A percentile compares a stretch with the other conserved stretches of the same genome.
phyloP scores from a whole-genome alignment of 2,888 invertebrate species.

The Scaptomyza flava region DNA sequence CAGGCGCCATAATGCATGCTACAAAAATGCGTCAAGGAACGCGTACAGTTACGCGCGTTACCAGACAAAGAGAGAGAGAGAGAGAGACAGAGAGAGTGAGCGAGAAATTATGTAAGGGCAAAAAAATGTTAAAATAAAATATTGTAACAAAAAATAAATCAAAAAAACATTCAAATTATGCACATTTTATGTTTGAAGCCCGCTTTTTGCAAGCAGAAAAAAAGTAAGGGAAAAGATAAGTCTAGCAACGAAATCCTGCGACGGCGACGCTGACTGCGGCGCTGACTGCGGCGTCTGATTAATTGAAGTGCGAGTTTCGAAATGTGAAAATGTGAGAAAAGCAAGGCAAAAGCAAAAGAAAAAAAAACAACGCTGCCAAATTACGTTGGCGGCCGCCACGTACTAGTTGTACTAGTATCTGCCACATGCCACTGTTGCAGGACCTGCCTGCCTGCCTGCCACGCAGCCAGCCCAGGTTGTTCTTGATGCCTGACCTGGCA shows the following conservation, averaged over 20 bases:
- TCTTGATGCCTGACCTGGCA: slow-evolving; percentile 61
- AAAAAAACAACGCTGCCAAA: slow-evolving; percentile 68
- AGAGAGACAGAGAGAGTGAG: not conserved
- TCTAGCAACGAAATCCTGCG: slow-evolving; percentile 5
- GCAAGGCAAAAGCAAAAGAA: slow-evolving; percentile 11
- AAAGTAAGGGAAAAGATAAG: slow-evolving; percentile 16
- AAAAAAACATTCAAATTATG: slow-evolving; percentile 27
- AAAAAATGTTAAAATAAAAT: slow-evolving; percentile 33
- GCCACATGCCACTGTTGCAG: slow-evolving; percentile 41
- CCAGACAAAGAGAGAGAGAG: not conserved
- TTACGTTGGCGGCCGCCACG: slow-evolving; percentile 56
- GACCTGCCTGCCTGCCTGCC: slow-evolving; percentile 39
- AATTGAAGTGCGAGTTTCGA: slow-evolving; percentile 77
- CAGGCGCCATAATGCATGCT: not conserved
- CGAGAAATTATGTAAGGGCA: not conserved
- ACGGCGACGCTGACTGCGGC: slow-evolving; percentile 2
- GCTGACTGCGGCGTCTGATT: slow-evolving; percentile 69
- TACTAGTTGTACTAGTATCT: slow-evolving; percentile 1
- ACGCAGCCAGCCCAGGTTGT: slow-evolving; percentile 26
- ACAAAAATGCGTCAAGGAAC: slow-evolving; percentile 8
- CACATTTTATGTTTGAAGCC: slow-evolving; percentile 34
- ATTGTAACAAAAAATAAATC: slow-evolving; percentile 21
- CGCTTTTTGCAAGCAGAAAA: slow-evolving; percentile 1
- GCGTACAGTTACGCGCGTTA: slow-evolving; percentile 35
- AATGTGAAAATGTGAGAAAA: slow-evolving; percentile 54